These are phyloP conservation scores for Thamnophis sirtalis DNA, from an alignment of 2,113 vertebrate genomes.

Conservation along the genomic window DNA sequence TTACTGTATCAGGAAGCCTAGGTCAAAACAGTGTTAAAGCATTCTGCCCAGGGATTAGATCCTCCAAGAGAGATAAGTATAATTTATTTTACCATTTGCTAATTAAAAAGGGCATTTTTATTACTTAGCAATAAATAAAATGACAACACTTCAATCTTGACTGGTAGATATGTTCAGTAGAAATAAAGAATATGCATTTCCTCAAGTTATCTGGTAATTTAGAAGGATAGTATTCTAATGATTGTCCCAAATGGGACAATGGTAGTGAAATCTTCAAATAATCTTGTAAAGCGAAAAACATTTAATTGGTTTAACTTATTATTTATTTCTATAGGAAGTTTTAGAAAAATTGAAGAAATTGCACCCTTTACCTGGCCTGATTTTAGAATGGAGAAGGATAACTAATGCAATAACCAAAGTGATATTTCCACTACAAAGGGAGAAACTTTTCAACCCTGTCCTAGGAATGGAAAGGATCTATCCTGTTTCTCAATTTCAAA, in stretches of 20 bases:
- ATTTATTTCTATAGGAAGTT: conserved; percentile 76
- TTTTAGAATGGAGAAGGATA: conserved; percentile 95
- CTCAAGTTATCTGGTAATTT: background rate
- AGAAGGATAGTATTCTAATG: background rate
- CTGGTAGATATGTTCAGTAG: background rate
- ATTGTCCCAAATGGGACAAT: background rate
- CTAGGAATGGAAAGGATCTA: conserved; percentile 93
- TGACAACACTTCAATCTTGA: background rate
- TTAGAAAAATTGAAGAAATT: conserved; percentile 86
- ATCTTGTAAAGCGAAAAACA: background rate
- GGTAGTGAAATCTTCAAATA: background rate
- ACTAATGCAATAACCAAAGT: conserved; percentile 93
- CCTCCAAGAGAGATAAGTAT: background rate
- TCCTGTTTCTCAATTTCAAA: conserved; percentile 86
- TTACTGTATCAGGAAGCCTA: too few relatives aligned
- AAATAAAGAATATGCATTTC: background rate
- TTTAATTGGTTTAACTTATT: conserved; percentile 25
- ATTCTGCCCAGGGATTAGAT: background rate
- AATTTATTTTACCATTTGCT: background rate
- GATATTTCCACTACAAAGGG: conserved; percentile 89
- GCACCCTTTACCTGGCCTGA: conserved; percentile 87
- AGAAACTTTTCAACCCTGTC: conserved; percentile 73
- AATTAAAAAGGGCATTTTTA: background rate
- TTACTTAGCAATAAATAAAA: background rate
- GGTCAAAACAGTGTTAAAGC: background rate